Conservation (phyloP, 2,888 invertebrate genomes). For the Brachyptera putata region DNA sequence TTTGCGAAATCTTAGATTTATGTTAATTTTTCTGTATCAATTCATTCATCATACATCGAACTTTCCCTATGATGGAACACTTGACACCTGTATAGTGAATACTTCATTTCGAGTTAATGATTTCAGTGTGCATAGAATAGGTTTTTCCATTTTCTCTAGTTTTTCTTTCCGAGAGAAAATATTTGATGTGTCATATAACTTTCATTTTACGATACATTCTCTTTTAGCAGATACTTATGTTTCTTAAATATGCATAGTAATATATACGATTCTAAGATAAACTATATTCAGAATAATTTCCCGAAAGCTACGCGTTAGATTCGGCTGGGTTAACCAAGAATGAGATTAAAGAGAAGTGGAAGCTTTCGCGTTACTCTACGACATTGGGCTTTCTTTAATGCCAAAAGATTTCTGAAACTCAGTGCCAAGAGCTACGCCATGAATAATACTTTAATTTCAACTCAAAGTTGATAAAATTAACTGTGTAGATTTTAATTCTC, state of each 20-base stretch:
- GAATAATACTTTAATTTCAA: constrained; percentile 18
- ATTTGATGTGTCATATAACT: constrained; percentile 6
- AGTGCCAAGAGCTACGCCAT: too few species aligned
- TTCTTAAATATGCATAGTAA: neutral
- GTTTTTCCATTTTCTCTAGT: too few species aligned
- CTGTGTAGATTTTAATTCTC: constrained; percentile 19
- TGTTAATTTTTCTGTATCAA: too few species aligned
- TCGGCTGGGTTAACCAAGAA: neutral
- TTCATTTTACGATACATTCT: neutral
- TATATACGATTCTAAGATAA: too few species aligned
- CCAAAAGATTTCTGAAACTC: constrained; percentile 2
- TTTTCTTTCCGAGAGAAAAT: neutral
- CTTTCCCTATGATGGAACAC: too few species aligned
- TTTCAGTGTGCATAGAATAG: too few species aligned
- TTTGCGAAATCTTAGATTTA: too few species aligned
- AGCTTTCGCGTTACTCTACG: neutral
- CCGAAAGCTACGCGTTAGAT: neutral
- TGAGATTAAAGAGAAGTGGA: neutral
- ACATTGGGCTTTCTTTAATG: neutral
- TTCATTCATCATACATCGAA: too few species aligned
- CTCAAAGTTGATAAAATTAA: constrained; percentile 13
- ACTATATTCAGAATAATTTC: constrained; percentile 4
- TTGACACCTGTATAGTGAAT: too few species aligned
- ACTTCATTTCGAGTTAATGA: too few species aligned
- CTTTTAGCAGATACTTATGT: too few species aligned